A percentile compares a stretch with the other conserved stretches of the same genome.
These are phyloP conservation scores for Carduelis carduelis DNA, from an alignment of 2,797 vertebrate genomes.

Conservation along the genomic window DNA sequence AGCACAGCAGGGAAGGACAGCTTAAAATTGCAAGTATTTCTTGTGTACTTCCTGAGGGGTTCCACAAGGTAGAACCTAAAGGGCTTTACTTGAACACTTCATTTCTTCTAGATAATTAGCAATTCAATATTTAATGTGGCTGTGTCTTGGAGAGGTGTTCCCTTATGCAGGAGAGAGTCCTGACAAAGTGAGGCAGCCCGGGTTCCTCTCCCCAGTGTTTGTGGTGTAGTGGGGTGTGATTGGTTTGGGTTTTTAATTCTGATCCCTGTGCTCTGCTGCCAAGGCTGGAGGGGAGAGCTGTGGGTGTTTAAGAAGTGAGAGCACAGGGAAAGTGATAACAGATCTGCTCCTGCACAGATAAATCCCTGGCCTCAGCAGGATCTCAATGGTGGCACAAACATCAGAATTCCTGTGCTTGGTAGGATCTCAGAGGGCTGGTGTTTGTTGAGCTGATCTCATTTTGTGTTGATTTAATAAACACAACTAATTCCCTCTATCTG, in stretches of 20 bases:
- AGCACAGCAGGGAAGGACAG: background rate
- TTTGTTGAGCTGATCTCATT: background rate
- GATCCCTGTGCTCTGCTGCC: background rate
- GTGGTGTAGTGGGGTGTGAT: too few relatives aligned
- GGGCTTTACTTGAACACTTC: background rate
- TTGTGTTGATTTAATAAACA: background rate
- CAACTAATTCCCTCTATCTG: background rate
- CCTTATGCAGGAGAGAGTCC: background rate
- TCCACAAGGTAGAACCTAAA: background rate
- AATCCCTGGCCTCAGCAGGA: background rate
- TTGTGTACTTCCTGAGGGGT: background rate
- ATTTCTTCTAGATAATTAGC: background rate
- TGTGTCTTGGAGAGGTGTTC: background rate
- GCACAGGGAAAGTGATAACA: background rate
- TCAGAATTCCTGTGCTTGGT: background rate
- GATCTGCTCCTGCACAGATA: background rate
- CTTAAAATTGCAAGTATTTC: background rate
- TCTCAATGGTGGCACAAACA: accelerated
- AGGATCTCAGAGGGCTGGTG: background rate
- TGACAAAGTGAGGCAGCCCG: background rate
- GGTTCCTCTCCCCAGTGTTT: background rate
- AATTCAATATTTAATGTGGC: background rate
- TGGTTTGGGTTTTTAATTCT: background rate
- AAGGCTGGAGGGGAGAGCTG: background rate
- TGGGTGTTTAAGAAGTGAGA: background rate